Evolutionary conservation across 2,113 vertebrate species (phyloP).

Genomic region (Pterophyllum scalare): DNA sequence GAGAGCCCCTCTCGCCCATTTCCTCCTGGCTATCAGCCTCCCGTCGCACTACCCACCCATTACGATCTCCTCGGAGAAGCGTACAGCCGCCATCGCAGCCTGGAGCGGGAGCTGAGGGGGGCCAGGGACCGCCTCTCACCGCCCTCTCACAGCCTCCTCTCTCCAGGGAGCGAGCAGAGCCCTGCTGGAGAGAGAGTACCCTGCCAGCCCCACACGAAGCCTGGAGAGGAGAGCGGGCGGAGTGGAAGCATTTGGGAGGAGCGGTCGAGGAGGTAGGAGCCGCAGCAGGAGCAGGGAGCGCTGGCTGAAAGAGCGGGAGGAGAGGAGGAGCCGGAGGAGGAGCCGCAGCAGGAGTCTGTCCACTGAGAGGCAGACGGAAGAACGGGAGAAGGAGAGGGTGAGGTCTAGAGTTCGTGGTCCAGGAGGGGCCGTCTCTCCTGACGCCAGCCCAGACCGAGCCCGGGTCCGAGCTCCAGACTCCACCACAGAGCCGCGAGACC

Average conservation of each 20-base stretch:
- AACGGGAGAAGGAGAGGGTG: conserved; percentile 81
- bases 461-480: conserved; percentile 87
- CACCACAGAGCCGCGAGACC: conserved; percentile 84
- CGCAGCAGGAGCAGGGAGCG: conserved; percentile 92
- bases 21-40: conserved; percentile 86
- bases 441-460: conserved; percentile 88
- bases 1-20: conserved; percentile 82
- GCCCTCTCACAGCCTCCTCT: conserved; percentile 84
- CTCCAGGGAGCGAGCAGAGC: conserved; percentile 84
- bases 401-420: conserved; percentile 82
- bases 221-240: conserved; percentile 82
- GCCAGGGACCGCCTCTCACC: conserved; percentile 88
- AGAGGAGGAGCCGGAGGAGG: conserved; percentile 87
- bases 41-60: conserved; percentile 83
- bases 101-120: conserved; percentile 91
- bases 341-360: conserved; percentile 85
- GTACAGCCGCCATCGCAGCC: conserved; percentile 87
- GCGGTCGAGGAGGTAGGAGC: conserved; percentile 58
- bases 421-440: conserved; percentile 75
- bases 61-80: conserved; percentile 89
- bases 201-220: conserved; percentile 87
- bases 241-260: conserved; percentile 86
- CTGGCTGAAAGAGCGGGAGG: conserved; percentile 86
- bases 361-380: conserved; percentile 79
- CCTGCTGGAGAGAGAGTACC: conserved; percentile 86